A percentile compares a stretch with the other conserved stretches of the same genome.
These are phyloP conservation scores for Philereme transversata DNA, from an alignment of 2,888 invertebrate genomes.

Conservation along the genomic window DNA sequence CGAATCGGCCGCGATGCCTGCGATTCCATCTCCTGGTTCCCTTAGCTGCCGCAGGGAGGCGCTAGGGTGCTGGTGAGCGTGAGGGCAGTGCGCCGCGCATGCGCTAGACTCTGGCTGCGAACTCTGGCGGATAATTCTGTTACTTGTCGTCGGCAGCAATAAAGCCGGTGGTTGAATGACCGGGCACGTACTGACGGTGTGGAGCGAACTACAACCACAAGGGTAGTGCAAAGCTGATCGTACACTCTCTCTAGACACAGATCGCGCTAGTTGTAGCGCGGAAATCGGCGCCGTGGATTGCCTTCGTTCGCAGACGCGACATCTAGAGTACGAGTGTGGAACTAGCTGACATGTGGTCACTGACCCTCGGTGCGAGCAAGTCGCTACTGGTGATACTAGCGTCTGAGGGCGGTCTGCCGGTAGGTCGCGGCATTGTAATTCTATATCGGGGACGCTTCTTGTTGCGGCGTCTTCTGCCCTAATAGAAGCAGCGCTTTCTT, in stretches of 20 bases:
- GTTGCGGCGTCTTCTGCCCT: constrained; percentile 87
- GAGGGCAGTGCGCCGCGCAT: constrained; percentile 86
- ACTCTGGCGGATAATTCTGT: constrained; percentile 94
- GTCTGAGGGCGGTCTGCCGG: constrained; percentile 80
- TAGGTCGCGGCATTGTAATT: constrained; percentile 88
- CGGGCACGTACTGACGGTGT: constrained; percentile 86
- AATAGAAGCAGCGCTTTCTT: constrained; percentile 87
- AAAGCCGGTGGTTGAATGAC: constrained; percentile 88
- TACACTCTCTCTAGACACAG: constrained; percentile 92
- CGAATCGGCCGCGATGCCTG: constrained; percentile 97
- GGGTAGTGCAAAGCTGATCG: constrained; percentile 88
- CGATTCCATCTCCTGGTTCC: constrained; percentile 93
- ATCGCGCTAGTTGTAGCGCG: constrained; percentile 90
- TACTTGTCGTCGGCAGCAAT: constrained; percentile 88
- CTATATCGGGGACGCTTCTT: constrained; percentile 92
- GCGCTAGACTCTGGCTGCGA: constrained; percentile 92
- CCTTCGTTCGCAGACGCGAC: constrained; percentile 89
- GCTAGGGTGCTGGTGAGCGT: constrained; percentile 89
- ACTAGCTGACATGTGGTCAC: constrained; percentile 87
- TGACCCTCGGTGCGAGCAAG: constrained; percentile 85
- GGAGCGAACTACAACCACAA: constrained; percentile 82
- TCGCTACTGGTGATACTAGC: constrained; percentile 82
- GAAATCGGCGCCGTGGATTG: constrained; percentile 92
- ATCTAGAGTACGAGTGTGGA: constrained; percentile 86
- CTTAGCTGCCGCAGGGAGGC: constrained; percentile 94